A percentile compares a stretch with the other conserved stretches of the same genome.
phyloP scores from a whole-genome alignment of 1,140 invertebrate genomes.

The Drosophila gunungcola region DNA sequence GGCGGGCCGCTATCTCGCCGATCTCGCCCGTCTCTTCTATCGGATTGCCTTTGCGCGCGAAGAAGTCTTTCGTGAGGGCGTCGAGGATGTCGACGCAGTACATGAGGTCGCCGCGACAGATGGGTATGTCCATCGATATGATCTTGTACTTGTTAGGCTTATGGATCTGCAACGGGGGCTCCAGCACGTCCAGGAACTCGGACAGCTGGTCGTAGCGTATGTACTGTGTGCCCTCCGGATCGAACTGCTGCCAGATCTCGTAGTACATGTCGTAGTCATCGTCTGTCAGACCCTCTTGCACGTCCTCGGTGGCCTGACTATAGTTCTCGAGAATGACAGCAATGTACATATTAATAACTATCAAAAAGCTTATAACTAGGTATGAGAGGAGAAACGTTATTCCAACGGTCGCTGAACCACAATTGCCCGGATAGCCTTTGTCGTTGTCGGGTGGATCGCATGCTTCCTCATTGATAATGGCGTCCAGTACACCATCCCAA shows the following conservation, averaged over 20 bases:
- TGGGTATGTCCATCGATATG: slow-evolving; percentile 99
- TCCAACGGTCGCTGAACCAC: slow-evolving; percentile 95
- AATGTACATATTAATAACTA: slow-evolving; percentile 99
- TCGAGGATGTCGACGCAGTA: slow-evolving; percentile 99
- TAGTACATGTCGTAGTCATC: slow-evolving; percentile 99
- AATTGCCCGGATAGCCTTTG: slow-evolving; percentile 94
- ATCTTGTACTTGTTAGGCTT: slow-evolving; percentile 99
- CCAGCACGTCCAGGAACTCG: slow-evolving; percentile 97
- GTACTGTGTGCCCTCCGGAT: slow-evolving; percentile 98
- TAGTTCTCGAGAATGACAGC: slow-evolving; percentile 99
- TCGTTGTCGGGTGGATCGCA: slow-evolving; percentile 95
- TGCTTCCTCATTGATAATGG: slow-evolving; percentile 97
- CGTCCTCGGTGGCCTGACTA: slow-evolving; percentile 98
- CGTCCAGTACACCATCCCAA: slow-evolving; percentile 97
- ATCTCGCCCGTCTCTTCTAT: slow-evolving; percentile 95
- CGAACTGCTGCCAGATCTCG: slow-evolving; percentile 99
- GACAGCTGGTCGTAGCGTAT: slow-evolving; percentile 96
- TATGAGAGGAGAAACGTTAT: slow-evolving; percentile 98
- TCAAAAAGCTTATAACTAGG: slow-evolving; percentile 98
- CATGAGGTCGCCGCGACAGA: slow-evolving; percentile 98
- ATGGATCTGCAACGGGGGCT: slow-evolving; percentile 97
- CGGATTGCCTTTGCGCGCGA: slow-evolving; percentile 96
- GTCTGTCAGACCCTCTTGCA: slow-evolving; percentile 98
- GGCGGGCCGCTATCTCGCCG: slow-evolving; percentile 90
- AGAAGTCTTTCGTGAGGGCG: slow-evolving; percentile 97